Percentiles rank a stretch among this genome's conserved stretches.
Conservation (phyloP, 2,113 vertebrate genomes). For the Protobothrops mucrosquamatus region DNA sequence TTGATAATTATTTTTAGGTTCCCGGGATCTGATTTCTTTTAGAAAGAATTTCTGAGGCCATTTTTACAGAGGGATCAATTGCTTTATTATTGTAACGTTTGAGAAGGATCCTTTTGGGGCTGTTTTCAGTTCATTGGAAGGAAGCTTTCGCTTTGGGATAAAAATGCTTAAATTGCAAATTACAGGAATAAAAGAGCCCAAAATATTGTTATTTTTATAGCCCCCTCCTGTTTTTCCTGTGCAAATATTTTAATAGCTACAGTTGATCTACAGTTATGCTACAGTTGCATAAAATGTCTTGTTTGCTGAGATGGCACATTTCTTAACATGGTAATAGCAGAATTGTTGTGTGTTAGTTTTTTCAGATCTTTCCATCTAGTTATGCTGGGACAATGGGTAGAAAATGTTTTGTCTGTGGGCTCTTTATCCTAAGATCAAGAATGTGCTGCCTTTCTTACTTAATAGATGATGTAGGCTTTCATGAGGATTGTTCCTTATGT, state of each 20-base stretch:
- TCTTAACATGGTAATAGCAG: slow-evolving; percentile 52
- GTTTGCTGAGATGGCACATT: slow-evolving; percentile 65
- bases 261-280: slow-evolving; percentile 27
- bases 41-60: neutral
- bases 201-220: slow-evolving; percentile 28
- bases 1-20: neutral
- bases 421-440: slow-evolving; percentile 42
- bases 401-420: slow-evolving; percentile 14
- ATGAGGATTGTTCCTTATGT: neutral
- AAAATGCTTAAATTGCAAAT: slow-evolving; percentile 7
- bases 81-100: neutral
- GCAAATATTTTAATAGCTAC: slow-evolving; percentile 38
- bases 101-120: neutral
- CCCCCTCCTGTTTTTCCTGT: slow-evolving; percentile 12
- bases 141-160: slow-evolving; percentile 9
- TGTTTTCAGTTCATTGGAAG: neutral
- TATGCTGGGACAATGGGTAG: slow-evolving; percentile 42
- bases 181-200: neutral
- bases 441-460: slow-evolving; percentile 27
- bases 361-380: slow-evolving; percentile 31
- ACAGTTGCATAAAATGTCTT: slow-evolving; percentile 51
- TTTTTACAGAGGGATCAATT: slow-evolving; percentile 17
- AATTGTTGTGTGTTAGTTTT: slow-evolving; percentile 39
- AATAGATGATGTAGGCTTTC: slow-evolving; percentile 27
- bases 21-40: neutral